These are phyloP conservation scores for Sturmia bella DNA, from an alignment of 2,888 invertebrate species.

Conservation along the genomic window DNA sequence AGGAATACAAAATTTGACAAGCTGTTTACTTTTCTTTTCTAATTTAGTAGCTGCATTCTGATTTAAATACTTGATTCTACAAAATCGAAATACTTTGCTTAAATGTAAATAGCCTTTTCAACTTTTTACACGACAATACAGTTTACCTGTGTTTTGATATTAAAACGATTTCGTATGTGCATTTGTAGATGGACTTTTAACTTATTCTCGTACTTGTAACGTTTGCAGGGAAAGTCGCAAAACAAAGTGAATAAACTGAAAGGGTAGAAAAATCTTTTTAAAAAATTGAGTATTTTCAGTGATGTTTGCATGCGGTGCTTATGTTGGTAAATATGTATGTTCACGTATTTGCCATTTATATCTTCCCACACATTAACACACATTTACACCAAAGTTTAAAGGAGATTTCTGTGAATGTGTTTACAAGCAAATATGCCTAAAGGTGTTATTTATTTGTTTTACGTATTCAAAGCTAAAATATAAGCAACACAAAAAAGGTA, in stretches of 20 bases:
- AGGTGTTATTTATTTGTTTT: slow-evolving; percentile 68
- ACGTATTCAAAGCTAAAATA: slow-evolving; percentile 61
- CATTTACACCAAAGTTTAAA: slow-evolving; percentile 27
- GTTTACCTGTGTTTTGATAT: too few relatives aligned
- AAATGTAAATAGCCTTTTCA: too few relatives aligned
- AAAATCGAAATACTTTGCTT: too few relatives aligned
- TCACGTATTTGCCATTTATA: slow-evolving; percentile 40
- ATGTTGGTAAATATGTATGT: slow-evolving; percentile 34
- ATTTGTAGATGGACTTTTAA: too few relatives aligned
- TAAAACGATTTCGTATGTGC: too few relatives aligned
- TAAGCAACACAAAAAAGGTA: slow-evolving; percentile 24
- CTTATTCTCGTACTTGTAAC: too few relatives aligned
- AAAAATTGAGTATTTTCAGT: slow-evolving; percentile 9
- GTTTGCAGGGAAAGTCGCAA: background rate
- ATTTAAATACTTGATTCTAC: too few relatives aligned
- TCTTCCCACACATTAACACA: slow-evolving; percentile 28
- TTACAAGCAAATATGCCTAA: slow-evolving; percentile 64
- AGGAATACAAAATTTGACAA: too few relatives aligned
- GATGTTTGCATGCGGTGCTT: slow-evolving; percentile 31
- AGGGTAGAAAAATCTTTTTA: background rate
- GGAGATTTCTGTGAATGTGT: slow-evolving; percentile 50
- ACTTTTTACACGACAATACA: too few relatives aligned
- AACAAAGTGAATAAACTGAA: background rate
- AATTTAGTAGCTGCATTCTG: too few relatives aligned
- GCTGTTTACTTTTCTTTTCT: too few relatives aligned